A percentile compares a stretch with the other conserved stretches of the same genome.
These are phyloP conservation scores for Ceramica pisi DNA, from an alignment of 2,888 invertebrate species.

Conservation along the genomic window DNA sequence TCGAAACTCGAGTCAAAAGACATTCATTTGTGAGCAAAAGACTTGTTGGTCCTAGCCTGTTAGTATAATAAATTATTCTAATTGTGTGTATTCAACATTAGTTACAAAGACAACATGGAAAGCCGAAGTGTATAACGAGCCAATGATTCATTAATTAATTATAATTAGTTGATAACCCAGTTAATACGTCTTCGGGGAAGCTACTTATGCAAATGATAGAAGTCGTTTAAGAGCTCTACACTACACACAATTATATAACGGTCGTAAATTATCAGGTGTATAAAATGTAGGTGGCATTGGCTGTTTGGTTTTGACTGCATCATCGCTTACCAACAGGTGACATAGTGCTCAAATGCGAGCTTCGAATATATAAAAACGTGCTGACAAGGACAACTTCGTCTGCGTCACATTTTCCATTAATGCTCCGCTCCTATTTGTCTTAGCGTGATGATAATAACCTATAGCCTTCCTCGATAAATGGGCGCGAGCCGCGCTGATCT, in stretches of 20 bases:
- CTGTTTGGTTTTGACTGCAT: not conserved
- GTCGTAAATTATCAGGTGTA: not conserved
- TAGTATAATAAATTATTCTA: not conserved
- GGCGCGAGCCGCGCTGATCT: no score
- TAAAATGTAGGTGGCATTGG: slow-evolving; percentile 3
- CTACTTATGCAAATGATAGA: slow-evolving; percentile 31
- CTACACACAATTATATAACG: not conserved
- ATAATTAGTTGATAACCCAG: slow-evolving; percentile 44
- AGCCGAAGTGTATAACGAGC: slow-evolving; percentile 5
- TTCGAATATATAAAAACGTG: no score
- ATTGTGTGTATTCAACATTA: slow-evolving; percentile 17
- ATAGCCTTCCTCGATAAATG: no score
- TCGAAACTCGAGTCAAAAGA: not conserved
- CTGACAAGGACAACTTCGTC: no score
- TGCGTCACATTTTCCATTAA: no score
- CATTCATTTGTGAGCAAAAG: not conserved
- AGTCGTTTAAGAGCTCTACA: slow-evolving; percentile 7
- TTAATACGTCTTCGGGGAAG: slow-evolving; percentile 40
- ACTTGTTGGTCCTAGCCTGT: not conserved
- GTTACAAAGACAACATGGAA: not conserved
- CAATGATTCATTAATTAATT: slow-evolving; percentile 14
- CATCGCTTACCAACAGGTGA: no score
- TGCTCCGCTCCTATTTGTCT: no score
- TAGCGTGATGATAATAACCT: no score
- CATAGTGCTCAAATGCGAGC: no score